Conservation (phyloP, 2,113 vertebrate species). For the Tylochromis polylepis region DNA sequence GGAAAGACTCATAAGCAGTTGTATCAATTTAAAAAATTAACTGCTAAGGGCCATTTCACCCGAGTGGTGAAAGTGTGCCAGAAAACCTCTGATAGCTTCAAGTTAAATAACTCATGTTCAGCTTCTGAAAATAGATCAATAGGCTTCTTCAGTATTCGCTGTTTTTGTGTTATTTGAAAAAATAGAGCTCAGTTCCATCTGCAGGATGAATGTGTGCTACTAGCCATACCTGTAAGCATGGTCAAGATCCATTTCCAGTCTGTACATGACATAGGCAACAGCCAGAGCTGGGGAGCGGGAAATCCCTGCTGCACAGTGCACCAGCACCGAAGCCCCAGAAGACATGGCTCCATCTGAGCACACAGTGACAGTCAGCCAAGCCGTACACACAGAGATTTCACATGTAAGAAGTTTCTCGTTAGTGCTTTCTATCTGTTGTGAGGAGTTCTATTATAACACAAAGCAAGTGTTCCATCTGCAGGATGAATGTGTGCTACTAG, state of each 20-base stretch:
- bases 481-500: not conserved
- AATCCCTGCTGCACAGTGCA: conserved; percentile 80
- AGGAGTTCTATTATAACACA: not conserved
- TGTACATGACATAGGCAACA: conserved; percentile 79
- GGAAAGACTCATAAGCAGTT: not conserved
- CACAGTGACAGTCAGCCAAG: not conserved
- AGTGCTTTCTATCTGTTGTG: too few relatives aligned
- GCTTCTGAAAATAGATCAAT: not conserved
- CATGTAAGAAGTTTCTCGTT: too few relatives aligned
- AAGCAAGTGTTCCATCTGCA: not conserved
- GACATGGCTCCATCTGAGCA: conserved; percentile 70
- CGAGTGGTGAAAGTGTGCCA: not conserved
- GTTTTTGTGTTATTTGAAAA: not conserved
- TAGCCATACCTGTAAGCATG: conserved; percentile 75
- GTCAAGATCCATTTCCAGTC: conserved; percentile 73
- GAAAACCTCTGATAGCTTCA: not conserved
- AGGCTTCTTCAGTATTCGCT: not conserved
- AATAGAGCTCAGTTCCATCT: not conserved
- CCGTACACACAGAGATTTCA: not conserved
- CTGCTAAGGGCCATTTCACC: not conserved
- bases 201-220: not conserved
- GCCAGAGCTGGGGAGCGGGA: conserved; percentile 79
- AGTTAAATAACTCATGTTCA: not conserved
- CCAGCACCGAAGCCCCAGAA: conserved; percentile 70
- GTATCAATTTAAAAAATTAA: not conserved